A percentile compares a stretch with the other conserved stretches of the same genome.
Conservation (phyloP, 2,113 vertebrate genomes). For the Thomomys bottae region DNA sequence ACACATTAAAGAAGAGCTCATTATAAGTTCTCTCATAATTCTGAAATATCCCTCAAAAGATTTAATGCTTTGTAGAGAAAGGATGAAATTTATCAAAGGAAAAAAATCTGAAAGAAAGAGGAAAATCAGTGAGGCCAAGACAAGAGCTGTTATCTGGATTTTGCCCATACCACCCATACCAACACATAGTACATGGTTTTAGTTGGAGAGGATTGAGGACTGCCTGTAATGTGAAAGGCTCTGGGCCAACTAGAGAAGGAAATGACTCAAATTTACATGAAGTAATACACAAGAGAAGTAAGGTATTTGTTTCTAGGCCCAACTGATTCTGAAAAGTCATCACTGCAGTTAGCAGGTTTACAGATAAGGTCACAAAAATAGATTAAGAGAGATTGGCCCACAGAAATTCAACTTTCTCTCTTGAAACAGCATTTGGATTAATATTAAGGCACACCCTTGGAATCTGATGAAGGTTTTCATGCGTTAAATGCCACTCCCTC, state of each 20-base stretch:
- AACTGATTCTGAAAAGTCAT: slow-evolving; percentile 40
- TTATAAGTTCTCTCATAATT: neutral
- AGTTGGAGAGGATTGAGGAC: neutral
- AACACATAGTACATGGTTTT: slow-evolving; percentile 11
- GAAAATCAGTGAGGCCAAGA: neutral
- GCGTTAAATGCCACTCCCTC: neutral
- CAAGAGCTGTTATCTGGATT: neutral
- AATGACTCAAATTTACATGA: slow-evolving; percentile 60
- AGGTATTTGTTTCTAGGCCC: slow-evolving; percentile 17
- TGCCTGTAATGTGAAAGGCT: neutral
- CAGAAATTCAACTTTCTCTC: neutral
- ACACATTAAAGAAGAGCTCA: neutral
- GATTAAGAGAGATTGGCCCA: neutral
- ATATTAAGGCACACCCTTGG: neutral
- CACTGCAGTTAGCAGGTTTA: neutral
- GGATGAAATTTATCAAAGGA: neutral
- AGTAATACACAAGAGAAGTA: slow-evolving; percentile 43
- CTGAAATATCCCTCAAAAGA: neutral
- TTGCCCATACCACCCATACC: neutral
- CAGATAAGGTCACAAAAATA: slow-evolving; percentile 4
- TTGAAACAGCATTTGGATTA: neutral
- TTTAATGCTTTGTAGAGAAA: neutral
- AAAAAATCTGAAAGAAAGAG: neutral
- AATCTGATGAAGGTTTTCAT: neutral
- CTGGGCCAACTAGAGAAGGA: slow-evolving; percentile 43